Conservation (phyloP, 1,140 invertebrate species). For the Rhopalosiphum padi region DNA sequence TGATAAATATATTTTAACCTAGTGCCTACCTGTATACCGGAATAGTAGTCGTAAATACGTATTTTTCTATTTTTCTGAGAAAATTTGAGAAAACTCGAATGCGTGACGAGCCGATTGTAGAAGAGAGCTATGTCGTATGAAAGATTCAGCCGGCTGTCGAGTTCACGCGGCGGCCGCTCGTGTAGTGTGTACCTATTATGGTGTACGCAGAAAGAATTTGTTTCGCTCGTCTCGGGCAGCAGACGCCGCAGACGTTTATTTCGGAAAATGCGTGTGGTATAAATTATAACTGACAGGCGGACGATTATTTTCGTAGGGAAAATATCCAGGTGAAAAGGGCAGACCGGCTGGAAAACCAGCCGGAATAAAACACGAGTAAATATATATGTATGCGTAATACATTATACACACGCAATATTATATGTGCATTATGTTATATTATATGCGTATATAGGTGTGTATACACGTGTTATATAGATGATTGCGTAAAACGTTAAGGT, state of each 20-base stretch:
- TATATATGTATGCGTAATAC: not conserved
- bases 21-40: not conserved
- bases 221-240: not conserved
- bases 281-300: conserved; percentile 45
- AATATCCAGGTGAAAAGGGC: conserved; percentile 39
- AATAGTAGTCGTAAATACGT: not conserved
- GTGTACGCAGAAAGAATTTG: conserved; percentile 10
- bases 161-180: not conserved
- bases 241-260: not conserved
- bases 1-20: not conserved
- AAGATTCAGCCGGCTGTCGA: conserved; percentile 36
- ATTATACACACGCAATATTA: not conserved
- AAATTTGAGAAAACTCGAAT: not conserved
- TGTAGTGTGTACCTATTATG: not conserved
- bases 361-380: not conserved
- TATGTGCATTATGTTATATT: not conserved
- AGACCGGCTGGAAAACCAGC: not conserved
- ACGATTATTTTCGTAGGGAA: conserved; percentile 34
- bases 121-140: not conserved
- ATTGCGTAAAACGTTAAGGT: not conserved
- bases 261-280: conserved; percentile 18
- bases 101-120: not conserved
- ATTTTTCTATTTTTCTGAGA: no score
- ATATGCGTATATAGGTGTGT: not conserved
- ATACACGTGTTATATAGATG: not conserved